A percentile compares a stretch with the other conserved stretches of the same genome.
Evolutionary conservation across 2,797 vertebrate genomes (phyloP).

Genomic region (Muscicapa comitata): DNA sequence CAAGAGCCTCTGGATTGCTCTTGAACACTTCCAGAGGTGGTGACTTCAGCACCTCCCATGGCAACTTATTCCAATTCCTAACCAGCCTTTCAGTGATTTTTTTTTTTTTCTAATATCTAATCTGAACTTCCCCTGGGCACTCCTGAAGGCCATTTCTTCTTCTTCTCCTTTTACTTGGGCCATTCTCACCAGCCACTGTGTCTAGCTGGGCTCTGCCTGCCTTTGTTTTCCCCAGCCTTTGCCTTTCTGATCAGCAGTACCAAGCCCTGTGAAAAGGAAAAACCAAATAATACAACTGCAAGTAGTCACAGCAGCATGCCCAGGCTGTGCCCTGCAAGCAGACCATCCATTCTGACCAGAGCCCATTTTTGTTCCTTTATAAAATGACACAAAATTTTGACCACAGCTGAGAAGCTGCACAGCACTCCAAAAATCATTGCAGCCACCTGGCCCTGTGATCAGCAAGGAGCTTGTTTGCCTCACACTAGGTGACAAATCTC

Average conservation of each 20-base stretch:
- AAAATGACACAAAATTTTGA: background rate
- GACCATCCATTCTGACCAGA: background rate
- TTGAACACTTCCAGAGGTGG: background rate
- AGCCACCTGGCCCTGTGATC: background rate
- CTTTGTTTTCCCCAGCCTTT: background rate
- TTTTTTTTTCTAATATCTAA: background rate
- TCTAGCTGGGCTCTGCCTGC: background rate
- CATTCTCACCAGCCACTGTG: background rate
- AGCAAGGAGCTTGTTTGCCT: background rate
- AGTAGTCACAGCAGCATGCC: background rate
- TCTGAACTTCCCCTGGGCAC: background rate
- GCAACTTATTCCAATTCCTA: background rate
- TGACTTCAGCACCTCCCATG: background rate
- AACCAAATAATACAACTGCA: background rate
- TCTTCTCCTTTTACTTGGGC: background rate
- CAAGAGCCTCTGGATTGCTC: no score
- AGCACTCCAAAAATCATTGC: background rate
- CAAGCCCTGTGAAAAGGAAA: background rate
- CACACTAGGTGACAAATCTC: background rate
- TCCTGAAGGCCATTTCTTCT: background rate
- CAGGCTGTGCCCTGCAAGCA: background rate
- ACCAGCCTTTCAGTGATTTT: background rate
- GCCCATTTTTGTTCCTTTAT: background rate
- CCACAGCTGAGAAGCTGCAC: rapidly evolving
- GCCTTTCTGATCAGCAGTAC: background rate